Conservation (phyloP, 2,888 invertebrate genomes). For the Heliconius charithonia region DNA sequence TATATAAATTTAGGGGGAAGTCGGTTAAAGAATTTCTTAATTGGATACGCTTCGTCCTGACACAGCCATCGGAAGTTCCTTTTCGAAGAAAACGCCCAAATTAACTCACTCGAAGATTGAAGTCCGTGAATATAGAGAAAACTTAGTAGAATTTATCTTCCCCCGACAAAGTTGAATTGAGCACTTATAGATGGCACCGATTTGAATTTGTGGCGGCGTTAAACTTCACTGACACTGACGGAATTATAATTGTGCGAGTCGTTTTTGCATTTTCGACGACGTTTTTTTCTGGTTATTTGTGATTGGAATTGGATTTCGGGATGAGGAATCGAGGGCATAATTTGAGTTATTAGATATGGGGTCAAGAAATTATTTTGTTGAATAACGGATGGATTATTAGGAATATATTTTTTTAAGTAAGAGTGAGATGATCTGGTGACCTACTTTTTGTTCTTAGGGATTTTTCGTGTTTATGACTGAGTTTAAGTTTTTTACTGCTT, state of each 20-base stretch:
- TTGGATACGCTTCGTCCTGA: conserved; percentile 50
- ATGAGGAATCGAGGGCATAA: neutral
- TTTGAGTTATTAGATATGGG: conserved; percentile 10
- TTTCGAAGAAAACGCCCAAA: conserved; percentile 50
- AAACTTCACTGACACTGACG: conserved; percentile 48
- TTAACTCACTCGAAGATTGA: conserved; percentile 53
- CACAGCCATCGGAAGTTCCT: conserved; percentile 49
- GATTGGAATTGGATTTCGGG: conserved; percentile 12
- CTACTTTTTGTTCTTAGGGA: neutral
- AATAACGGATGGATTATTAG: neutral
- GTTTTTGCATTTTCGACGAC: conserved; percentile 32
- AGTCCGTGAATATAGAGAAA: conserved; percentile 54
- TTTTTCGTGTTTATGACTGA: too few relatives aligned
- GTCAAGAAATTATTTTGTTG: conserved; percentile 5
- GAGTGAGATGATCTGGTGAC: neutral
- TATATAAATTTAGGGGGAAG: conserved; percentile 44
- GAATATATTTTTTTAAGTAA: neutral
- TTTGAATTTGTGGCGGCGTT: conserved; percentile 49
- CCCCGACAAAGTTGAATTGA: conserved; percentile 54
- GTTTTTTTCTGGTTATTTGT: conserved; percentile 7
- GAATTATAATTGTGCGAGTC: conserved; percentile 49
- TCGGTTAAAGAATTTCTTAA: conserved; percentile 50
- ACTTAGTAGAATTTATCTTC: conserved; percentile 56
- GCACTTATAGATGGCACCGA: conserved; percentile 48
- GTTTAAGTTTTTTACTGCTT: too few relatives aligned